Percentiles rank a stretch among this genome's conserved stretches.
Evolutionary conservation across 1,140 invertebrate species (phyloP).

Genomic region (Lordiphosa mommai): DNA sequence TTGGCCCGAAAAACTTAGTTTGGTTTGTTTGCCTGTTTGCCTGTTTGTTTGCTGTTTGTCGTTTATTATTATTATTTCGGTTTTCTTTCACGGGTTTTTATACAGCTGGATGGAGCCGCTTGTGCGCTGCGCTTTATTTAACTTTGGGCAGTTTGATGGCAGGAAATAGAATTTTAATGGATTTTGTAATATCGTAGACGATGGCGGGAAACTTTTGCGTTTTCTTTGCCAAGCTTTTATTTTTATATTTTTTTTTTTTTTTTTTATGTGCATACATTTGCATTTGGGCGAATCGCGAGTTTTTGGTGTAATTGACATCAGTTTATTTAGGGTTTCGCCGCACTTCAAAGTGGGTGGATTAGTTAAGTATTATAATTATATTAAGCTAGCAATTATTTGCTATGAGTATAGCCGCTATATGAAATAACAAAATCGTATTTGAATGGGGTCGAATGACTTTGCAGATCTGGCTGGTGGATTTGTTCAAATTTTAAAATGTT

Average conservation of each 20-base stretch:
- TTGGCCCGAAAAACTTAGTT: constrained; percentile 38
- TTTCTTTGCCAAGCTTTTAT: constrained; percentile 36
- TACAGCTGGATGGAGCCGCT: constrained; percentile 20
- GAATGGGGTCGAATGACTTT: no score
- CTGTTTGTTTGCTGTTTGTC: constrained; percentile 64
- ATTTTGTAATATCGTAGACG: constrained; percentile 67
- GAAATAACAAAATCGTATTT: no score
- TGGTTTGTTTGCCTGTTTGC: constrained; percentile 64
- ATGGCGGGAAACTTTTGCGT: constrained; percentile 38
- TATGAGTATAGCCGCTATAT: no score
- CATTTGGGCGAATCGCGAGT: constrained; percentile 2
- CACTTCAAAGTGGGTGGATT: constrained; percentile 38
- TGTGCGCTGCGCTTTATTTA: constrained; percentile 63
- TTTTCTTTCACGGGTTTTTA: constrained; percentile 29
- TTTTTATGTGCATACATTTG: constrained; percentile 4
- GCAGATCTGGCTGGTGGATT: no score
- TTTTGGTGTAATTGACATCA: constrained; percentile 36
- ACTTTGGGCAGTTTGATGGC: constrained; percentile 76
- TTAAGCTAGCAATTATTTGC: no score
- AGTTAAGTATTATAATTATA: constrained; percentile 50
- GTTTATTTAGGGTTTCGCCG: constrained; percentile 14
- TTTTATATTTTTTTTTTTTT: constrained; percentile 20
- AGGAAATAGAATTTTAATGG: constrained; percentile 77
- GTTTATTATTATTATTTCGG: constrained; percentile 77
- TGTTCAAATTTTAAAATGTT: no score